Evolutionary conservation across 2,888 invertebrate genomes (phyloP), one percentile per base, ranked within the genome.

Genomic region (Drosophila histrio): DNA sequence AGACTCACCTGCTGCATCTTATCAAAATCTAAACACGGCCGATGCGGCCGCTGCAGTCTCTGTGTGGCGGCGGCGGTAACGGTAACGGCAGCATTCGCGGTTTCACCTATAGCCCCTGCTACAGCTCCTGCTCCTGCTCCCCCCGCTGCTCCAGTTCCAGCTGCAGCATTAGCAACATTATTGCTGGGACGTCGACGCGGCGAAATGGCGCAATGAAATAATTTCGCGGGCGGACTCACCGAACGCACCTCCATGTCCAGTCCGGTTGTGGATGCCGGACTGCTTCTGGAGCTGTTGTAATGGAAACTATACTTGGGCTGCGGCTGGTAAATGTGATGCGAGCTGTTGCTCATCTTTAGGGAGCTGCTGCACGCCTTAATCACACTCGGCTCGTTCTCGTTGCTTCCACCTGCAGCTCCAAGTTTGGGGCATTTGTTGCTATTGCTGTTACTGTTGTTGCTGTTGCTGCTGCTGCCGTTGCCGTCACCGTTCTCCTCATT

Each of bases 1-100:
- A 91, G 89, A 88, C 93, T 93, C 93, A 97, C 97, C 95, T 97
- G 97, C 93, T 97, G 97, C 97, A 98, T 98, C 93, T 98, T 98
- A 92, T 98, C 98, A 92, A 98, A 97, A 93, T 98, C 97, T 90
- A 98, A 94, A 92, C 97, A 97, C 79, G 98, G 98, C 90, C 97
- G 94, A 90, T 95, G 95, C 80, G 95, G 93, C 92, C 96, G 95
- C 21, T 94, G 92, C 79, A 92, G 86, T 89, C 92, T 89, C 88
- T 91, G 91, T 69, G 91, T 91, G 85, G 92, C 79, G 64, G 79
- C 80, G 41, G 74, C 66, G 53, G 65, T 47, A 46, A 66, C 82
- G 57, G 62, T 39, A 60, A 61, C 72, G 53, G 46, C 77, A 66
- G 59, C 72, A 65, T 46, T 72, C 17, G 34, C 44, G 8, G 34